Percentiles rank a stretch among this genome's conserved stretches.
Evolutionary conservation across 1,140 invertebrate genomes (phyloP).

Genomic region (honey bee (Apis mellifera)): DNA sequence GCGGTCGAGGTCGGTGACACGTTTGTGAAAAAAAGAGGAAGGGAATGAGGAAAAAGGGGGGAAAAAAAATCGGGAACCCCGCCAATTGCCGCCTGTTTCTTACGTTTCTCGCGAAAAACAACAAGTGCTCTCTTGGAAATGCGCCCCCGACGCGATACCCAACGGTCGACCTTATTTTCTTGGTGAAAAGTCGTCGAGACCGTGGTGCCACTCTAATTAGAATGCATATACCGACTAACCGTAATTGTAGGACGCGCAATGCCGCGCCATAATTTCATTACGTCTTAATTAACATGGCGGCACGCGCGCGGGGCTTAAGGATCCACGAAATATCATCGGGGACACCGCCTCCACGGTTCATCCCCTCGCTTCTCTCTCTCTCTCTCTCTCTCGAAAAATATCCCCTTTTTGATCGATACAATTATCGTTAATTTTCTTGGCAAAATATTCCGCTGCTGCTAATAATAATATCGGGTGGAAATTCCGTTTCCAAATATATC

Average conservation of each 20-base stretch:
- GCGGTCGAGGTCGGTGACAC: not conserved
- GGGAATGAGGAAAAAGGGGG: not conserved
- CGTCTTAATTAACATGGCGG: slow-evolving; percentile 61
- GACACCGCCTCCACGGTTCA: slow-evolving; percentile 18
- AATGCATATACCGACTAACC: slow-evolving; percentile 45
- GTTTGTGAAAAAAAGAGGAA: not conserved
- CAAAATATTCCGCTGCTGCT: no score
- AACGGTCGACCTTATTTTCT: slow-evolving; percentile 49
- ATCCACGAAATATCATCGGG: slow-evolving; percentile 47
- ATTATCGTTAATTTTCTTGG: no score
- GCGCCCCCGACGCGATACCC: not conserved
- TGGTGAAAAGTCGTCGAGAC: slow-evolving; percentile 46
- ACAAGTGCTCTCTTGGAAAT: slow-evolving; percentile 21
- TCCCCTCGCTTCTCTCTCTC: not conserved
- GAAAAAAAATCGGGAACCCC: no score
- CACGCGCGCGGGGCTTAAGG: slow-evolving; percentile 20
- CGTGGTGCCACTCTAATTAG: slow-evolving; percentile 46
- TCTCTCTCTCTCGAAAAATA: not conserved
- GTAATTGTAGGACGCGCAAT: slow-evolving; percentile 51
- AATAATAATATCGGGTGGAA: no score
- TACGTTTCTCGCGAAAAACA: slow-evolving; percentile 1
- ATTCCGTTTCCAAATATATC: no score
- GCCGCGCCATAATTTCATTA: slow-evolving; percentile 61
- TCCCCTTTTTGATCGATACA: not conserved
- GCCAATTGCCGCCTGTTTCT: slow-evolving; percentile 10